Evolutionary conservation across 2,113 vertebrate genomes (phyloP), one percentile per base, ranked within the genome.

Genomic region (Ptilorrhoa leucosticta): DNA sequence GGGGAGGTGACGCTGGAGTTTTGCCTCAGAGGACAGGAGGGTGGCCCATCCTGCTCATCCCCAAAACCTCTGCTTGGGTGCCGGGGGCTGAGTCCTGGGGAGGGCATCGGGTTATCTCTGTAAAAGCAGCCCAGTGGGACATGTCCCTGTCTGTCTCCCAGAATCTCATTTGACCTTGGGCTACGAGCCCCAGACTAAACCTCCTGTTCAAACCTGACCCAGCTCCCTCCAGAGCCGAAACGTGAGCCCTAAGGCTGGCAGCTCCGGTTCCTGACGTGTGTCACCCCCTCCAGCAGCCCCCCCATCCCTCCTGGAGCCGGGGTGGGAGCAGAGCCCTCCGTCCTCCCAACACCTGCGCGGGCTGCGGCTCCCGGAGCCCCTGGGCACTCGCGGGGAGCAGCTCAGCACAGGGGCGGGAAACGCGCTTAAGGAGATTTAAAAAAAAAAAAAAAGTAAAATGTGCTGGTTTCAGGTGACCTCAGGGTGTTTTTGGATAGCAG

Each of bases 251-350:
- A 48, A 81, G 39, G 82, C 96, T 98, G 98, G 96, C 97, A 97
- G 97, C 92, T 95, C 51, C 75, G 94, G 78, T 23, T 95, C 94
- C 97, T 95, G 94, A 90, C 47, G 75, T 66, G 93, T 42, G 82
- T 93, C 94, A 87, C 69, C 69, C 94, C 94, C 93, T 94, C 89
- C 95, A 44, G 63, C 94, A 72, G 22, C 92, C 91, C 95, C 97
- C 96, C 96, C 91, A 95, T 96, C 97, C 96, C 65, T 89, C 88
- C 97, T 90, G 78, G 98, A 98, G 97, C 97, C 87, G 66, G 97
- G 94, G 28, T 45, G 58, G 93, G 94, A 94, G 76, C 70, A 76
- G 92, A 78, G 91, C 35, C 28, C 87, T 21, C 94, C 48, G 33
- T 93, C 80, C 82, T 28, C 65, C 81, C 96, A 73, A 89, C 98